Percentiles rank a stretch among this genome's conserved stretches.
Evolutionary conservation across 2,113 vertebrate species (phyloP).

Genomic region (Dipodomys spectabilis): DNA sequence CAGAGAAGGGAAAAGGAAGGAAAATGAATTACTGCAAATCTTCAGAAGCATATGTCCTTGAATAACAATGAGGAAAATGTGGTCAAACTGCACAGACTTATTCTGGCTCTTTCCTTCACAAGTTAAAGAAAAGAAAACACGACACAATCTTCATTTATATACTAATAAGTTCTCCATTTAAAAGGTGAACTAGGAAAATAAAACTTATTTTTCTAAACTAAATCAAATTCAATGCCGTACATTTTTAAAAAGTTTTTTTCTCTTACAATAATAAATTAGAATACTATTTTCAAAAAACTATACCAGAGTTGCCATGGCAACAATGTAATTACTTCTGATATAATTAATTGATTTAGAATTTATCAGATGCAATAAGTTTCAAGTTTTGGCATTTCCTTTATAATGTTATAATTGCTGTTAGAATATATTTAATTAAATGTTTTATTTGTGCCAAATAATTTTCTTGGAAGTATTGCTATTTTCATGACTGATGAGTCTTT

Average conservation of each 20-base stretch:
- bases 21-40: not conserved
- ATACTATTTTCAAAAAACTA: slow-evolving; percentile 22
- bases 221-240: not conserved
- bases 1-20: not conserved
- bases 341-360: slow-evolving; percentile 63
- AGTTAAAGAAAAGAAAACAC: slow-evolving; percentile 40
- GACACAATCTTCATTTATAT: not conserved
- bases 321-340: slow-evolving; percentile 51
- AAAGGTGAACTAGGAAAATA: slow-evolving; percentile 13
- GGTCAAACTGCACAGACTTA: not conserved
- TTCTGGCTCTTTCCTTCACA: slow-evolving; percentile 11
- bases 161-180: not conserved
- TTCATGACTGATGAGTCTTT: slow-evolving; percentile 47
- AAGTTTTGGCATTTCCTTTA: slow-evolving; percentile 42
- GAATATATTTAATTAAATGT: slow-evolving; percentile 23
- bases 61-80: not conserved
- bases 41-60: not conserved
- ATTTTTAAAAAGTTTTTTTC: slow-evolving; percentile 20
- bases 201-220: slow-evolving; percentile 19
- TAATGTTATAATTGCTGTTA: not conserved
- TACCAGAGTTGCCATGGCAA: slow-evolving; percentile 81
- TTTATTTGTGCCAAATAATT: slow-evolving; percentile 54
- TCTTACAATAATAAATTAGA: not conserved
- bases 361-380: not conserved
- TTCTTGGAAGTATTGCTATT: slow-evolving; percentile 7